Evolutionary conservation across 2,888 invertebrate species (phyloP), one percentile per base, ranked within the genome.

Genomic region (Nudaria mundana): DNA sequence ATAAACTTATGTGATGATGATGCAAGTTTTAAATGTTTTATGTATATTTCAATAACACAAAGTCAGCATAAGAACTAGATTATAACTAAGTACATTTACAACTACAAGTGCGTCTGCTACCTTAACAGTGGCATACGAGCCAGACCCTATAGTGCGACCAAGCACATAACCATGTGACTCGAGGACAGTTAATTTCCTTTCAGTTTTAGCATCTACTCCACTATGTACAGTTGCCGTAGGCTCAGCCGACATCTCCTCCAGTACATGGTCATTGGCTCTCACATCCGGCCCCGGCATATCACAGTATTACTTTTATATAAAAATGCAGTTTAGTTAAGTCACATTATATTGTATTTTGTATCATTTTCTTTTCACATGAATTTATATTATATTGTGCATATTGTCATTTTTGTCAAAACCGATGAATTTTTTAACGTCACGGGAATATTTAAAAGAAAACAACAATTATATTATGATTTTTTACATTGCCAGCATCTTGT

Each of bases 111-210:
- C n/a, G n/a, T n/a, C n/a, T n/a, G n/a, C 40, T 83, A 93, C 93
- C 90, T 94, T 94, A 6, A 95, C 95, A 34, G 94, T 94, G 28
- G 95, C 95, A 79, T 95, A 95, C 24, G 94, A 94, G 12, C 95
- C 95, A n/a, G 92, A 91, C 3, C 95, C 95, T 55, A 95, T 94
- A 3, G 93, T 93, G 68, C 93, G 92, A 11, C 94, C 94, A 38
- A 95, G 80, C 36, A 89, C 89, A 61, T 95, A 95, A 48, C 95
- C 95, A 74, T 95, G 94, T 15, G 92, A 91, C 79, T 95, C 94
- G 22, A 95, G 89, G 30, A 95, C 93, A n/a, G 94, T 93, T 53
- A 90, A 68, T 65, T 88, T 88, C 49, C 76, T 73, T 49, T 88
- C 88, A 47, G 79, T 42, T 64, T 84, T 86, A 24, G 82, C 72